A percentile compares a stretch with the other conserved stretches of the same genome.
These are phyloP conservation scores for Argentina silus DNA, from an alignment of 2,797 vertebrate species.

Conservation along the genomic window DNA sequence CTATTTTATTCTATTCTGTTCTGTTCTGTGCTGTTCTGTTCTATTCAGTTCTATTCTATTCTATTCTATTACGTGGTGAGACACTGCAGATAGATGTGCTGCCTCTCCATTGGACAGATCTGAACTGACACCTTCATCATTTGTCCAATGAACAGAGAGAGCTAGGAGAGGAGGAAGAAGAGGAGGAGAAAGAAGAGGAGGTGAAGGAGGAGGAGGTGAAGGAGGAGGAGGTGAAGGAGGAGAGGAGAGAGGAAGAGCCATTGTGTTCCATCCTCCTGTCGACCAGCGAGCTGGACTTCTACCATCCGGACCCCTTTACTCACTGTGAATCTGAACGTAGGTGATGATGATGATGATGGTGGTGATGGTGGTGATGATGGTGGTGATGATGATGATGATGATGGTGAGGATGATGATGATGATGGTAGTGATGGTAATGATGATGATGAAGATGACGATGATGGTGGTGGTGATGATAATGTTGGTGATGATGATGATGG, in stretches of 20 bases:
- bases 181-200: neutral
- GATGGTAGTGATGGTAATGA: neutral
- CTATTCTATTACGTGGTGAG: too few relatives aligned
- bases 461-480: neutral
- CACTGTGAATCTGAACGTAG: slow-evolving; percentile 79
- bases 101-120: slow-evolving; percentile 34
- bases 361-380: neutral
- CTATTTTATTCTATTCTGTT: neutral
- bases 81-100: too few relatives aligned
- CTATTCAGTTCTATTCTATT: neutral
- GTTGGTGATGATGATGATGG: neutral
- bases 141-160: slow-evolving; percentile 41
- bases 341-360: slow-evolving; percentile 27
- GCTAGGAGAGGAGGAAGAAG: slow-evolving; percentile 34
- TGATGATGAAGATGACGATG: neutral
- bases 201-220: slow-evolving; percentile 56
- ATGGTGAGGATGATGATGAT: neutral
- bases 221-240: slow-evolving; percentile 40
- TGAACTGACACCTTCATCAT: slow-evolving; percentile 55
- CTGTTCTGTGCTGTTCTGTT: neutral
- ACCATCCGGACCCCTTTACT: slow-evolving; percentile 91
- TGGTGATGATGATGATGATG: neutral
- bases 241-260: slow-evolving; percentile 73
- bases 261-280: slow-evolving; percentile 7
- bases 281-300: slow-evolving; percentile 86